Evolutionary conservation across 2,888 invertebrate species (phyloP).

Genomic region (Phoenoteleia sp.): DNA sequence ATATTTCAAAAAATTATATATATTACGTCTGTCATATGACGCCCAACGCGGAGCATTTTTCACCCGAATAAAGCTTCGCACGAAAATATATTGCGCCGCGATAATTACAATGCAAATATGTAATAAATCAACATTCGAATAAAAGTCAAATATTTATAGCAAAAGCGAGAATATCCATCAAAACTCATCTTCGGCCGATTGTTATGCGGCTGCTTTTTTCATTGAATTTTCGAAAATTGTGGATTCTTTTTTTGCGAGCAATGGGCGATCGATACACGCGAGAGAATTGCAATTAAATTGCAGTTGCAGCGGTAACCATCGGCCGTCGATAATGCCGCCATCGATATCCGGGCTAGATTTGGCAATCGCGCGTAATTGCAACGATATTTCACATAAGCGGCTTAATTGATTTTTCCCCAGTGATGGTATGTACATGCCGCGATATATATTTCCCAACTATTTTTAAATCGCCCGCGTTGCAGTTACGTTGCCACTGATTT

Average conservation of each 20-base stretch:
- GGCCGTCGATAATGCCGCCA: slow-evolving; percentile 81
- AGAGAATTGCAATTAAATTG: slow-evolving; percentile 76
- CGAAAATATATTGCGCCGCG: slow-evolving; percentile 11
- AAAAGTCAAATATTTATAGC: slow-evolving; percentile 63
- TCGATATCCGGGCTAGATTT: slow-evolving; percentile 84
- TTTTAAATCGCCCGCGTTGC: slow-evolving; percentile 76
- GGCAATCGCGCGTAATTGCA: slow-evolving; percentile 83
- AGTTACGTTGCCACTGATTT: slow-evolving; percentile 56
- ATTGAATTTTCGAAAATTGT: slow-evolving; percentile 54
- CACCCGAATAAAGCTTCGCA: neutral
- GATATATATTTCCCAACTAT: slow-evolving; percentile 74
- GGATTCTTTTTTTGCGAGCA: slow-evolving; percentile 23
- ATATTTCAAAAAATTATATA: neutral
- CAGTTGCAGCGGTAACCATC: slow-evolving; percentile 72
- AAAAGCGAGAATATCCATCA: slow-evolving; percentile 58
- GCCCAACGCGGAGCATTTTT: neutral
- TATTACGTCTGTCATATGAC: neutral
- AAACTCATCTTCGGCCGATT: slow-evolving; percentile 54
- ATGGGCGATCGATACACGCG: slow-evolving; percentile 63
- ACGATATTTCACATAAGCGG: slow-evolving; percentile 84
- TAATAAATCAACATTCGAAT: slow-evolving; percentile 62
- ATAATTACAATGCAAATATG: slow-evolving; percentile 66
- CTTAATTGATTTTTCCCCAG: slow-evolving; percentile 85
- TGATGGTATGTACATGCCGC: slow-evolving; percentile 65
- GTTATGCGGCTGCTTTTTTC: slow-evolving; percentile 36